Base-by-base conservation (phyloP, 2,797 vertebrate species). In the Chelon auratus region DNA sequence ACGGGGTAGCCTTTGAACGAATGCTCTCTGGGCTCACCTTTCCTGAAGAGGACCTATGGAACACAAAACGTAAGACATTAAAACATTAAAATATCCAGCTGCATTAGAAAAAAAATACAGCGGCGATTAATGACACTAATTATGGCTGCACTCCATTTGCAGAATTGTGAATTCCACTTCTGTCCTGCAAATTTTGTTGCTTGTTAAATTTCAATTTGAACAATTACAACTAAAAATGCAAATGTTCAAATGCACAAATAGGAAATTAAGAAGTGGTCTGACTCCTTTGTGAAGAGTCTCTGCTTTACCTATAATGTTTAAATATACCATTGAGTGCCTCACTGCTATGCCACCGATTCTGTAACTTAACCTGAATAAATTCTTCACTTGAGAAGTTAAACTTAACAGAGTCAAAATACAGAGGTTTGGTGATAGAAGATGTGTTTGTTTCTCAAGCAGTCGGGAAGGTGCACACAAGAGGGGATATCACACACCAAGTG, bases 1-100 rank as follows among this genome's bases (percentile, higher is more conserved):
- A 99, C 0, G 95, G 96, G n/a, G 97, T 95, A 43, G 95, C 95
- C 39, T 98, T 89, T 33, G 94, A 95, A 64, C 77, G 92, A 82
- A 96, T 82, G 83, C 97, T 99, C 91, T 98, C 97, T 0, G 97
- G 97, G 91, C 97, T 99, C 94, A 96, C 95, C 92, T 99, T 99
- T 88, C 96, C 98, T 22, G 97, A 99, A 75, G 97, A 98, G 87
- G 97, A 94, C 90, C 98, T 99, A 68, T 1, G 62, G 55, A 65
- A 74, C 37, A 83, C 5, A 79, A 86, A 36, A 80, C 10, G 75
- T 9, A 60, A 40, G 0, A 66, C 42, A 24, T 75, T 0, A 83
- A 18, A n/a, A n/a, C n/a, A n/a, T n/a, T 24, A 42, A 53, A 36
- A 67, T 43, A n/a, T 6, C 17, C 15, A 15, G 43, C 17, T 47